phyloP scores from a whole-genome alignment of 2,888 invertebrate genomes.

The Incurvaria masculella region DNA sequence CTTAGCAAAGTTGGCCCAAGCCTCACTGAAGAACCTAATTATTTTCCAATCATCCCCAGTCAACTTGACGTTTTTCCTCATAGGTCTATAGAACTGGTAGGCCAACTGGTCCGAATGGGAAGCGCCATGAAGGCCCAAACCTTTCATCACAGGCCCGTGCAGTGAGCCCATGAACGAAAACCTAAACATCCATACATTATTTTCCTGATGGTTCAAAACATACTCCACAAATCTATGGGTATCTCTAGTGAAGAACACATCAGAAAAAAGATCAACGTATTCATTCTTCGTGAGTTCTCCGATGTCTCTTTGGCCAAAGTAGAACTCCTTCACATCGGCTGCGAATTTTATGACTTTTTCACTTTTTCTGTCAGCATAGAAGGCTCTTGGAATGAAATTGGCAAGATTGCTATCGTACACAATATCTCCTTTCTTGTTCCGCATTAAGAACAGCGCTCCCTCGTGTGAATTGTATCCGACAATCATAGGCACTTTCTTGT shows the following conservation, averaged over 20 bases:
- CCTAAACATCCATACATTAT: conserved; percentile 26
- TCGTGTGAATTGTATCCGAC: conserved; percentile 30
- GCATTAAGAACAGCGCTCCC: conserved; percentile 30
- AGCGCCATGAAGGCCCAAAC: conserved; percentile 30
- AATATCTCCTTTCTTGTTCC: conserved; percentile 24
- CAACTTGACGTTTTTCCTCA: conserved; percentile 26
- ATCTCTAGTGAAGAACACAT: conserved; percentile 30
- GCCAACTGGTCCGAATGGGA: conserved; percentile 39
- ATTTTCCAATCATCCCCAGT: conserved; percentile 25
- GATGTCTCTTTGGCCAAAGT: conserved; percentile 25
- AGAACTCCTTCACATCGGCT: conserved; percentile 24
- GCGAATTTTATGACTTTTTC: conserved; percentile 19
- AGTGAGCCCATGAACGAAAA: conserved; percentile 35
- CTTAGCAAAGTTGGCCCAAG: conserved; percentile 36
- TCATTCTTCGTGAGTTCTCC: conserved; percentile 20
- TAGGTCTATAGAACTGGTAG: conserved; percentile 33
- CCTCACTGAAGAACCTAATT: conserved; percentile 28
- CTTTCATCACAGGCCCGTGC: conserved; percentile 32
- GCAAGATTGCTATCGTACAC: conserved; percentile 27
- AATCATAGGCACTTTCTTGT: conserved; percentile 29
- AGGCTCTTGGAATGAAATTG: conserved; percentile 29
- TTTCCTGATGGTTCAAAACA: conserved; percentile 21
- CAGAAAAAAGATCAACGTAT: conserved; percentile 30
- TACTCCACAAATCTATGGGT: conserved; percentile 25
- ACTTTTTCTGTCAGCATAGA: conserved; percentile 20